Conservation (phyloP, 2,113 vertebrate genomes). For the Turnix velox region DNA sequence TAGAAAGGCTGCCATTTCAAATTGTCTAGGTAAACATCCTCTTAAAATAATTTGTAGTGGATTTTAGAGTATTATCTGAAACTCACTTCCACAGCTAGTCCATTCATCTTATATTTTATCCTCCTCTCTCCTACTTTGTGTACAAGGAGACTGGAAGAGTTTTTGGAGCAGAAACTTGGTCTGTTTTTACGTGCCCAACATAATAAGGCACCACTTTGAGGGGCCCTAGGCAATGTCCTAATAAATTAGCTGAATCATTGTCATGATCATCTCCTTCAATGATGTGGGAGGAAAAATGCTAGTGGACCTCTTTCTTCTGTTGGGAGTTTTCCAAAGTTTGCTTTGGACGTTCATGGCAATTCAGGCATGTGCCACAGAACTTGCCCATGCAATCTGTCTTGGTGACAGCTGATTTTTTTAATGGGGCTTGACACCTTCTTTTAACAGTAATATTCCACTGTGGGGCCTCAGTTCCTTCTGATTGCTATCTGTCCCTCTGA, state of each 20-base stretch:
- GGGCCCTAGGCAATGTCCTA: neutral
- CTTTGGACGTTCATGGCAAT: neutral
- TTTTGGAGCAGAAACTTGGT: neutral
- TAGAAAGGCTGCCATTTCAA: neutral
- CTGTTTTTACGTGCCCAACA: neutral
- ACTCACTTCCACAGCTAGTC: neutral
- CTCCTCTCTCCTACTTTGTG: neutral
- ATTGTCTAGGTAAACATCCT: neutral
- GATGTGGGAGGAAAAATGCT: neutral
- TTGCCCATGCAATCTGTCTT: neutral
- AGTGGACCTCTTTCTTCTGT: neutral
- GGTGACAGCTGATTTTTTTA: neutral
- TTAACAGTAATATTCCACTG: neutral
- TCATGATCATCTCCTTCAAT: neutral
- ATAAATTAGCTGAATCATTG: constrained; percentile 23
- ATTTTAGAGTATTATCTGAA: neutral
- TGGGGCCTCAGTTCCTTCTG: neutral
- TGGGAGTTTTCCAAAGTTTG: neutral
- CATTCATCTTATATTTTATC: neutral
- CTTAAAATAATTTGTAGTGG: neutral
- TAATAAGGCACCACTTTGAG: neutral
- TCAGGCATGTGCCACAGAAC: neutral
- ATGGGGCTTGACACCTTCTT: neutral
- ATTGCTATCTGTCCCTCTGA: neutral
- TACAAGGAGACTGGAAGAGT: neutral